Base-by-base conservation (phyloP, 2,797 vertebrate species). In the Notamacropus eugenii region DNA sequence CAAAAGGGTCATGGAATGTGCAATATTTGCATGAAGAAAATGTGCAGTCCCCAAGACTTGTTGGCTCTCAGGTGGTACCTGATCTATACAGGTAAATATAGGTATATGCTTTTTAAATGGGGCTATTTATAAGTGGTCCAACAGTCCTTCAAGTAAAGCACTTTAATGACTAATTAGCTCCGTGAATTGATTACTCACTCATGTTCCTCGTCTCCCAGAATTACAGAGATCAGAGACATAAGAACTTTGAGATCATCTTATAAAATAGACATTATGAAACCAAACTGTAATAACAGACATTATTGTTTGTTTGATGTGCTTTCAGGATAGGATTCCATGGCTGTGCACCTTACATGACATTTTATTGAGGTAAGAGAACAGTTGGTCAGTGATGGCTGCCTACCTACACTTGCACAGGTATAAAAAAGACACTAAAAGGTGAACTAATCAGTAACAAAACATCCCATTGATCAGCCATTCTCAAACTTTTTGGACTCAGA, bases 271-370 rank as follows among this genome's bases (percentile, higher is more conserved):
- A 94, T 55, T 93, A 11, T 90, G 82, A 58, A 95, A 55, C 59
- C 3, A 28, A 55, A 92, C 54, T 94, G 9, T 46, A 67, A 56
- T 92, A 59, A 28, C 40, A 55, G 40, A 94, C 93, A 90, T 95
- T 55, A 95, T 56, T 74, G 24, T 94, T 52, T 95, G 82, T 94
- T 94, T 98, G 67, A 93, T 98, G 97, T 96, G 10, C 96, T 98
- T 98, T 96, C 95, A 99, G 99, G 99, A 99, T 98, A 99, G 99
- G 97, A 98, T 99, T 34, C 99, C 99, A 3, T 99, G 99, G 99
- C 99, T 99, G 96, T 99, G 99, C 94, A 98, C 96, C 90, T 97
- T 99, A 93, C 99, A 99, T 96, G 98, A 99, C 95, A 97, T 99
- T 95, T 98, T 99, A 95, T 96, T 98, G 95, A 99, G 99, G 99